A percentile compares a stretch with the other conserved stretches of the same genome.
These are phyloP conservation scores for Aptenodytes forsteri DNA, from an alignment of 2,113 vertebrate species.

Conservation along the genomic window DNA sequence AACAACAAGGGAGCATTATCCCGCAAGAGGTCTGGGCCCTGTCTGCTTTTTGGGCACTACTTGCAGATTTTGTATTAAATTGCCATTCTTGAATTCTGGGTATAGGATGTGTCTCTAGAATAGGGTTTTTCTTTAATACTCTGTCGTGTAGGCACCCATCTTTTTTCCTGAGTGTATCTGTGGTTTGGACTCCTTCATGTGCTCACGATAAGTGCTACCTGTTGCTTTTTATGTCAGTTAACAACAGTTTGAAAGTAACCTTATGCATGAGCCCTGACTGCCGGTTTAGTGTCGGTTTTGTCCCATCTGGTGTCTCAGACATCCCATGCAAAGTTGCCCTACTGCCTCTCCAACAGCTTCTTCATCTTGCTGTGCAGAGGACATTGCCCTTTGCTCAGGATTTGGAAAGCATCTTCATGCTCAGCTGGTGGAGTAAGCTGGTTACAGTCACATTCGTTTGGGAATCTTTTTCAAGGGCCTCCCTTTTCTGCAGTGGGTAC, in stretches of 20 bases:
- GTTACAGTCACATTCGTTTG: background rate
- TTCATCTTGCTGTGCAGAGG: background rate
- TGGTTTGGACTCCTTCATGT: background rate
- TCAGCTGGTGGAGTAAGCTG: background rate
- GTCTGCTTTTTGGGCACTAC: background rate
- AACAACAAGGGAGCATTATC: background rate
- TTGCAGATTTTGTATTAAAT: background rate
- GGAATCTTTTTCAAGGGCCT: background rate
- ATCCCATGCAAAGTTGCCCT: background rate
- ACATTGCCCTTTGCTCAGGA: background rate
- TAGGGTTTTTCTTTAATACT: background rate
- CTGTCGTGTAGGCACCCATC: background rate
- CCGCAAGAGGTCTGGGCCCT: background rate
- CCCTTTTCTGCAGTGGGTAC: background rate
- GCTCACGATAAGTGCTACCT: background rate
- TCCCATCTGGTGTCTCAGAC: background rate
- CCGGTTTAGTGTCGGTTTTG: background rate
- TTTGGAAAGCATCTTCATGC: background rate
- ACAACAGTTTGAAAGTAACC: background rate
- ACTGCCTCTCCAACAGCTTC: background rate
- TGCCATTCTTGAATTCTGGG: background rate
- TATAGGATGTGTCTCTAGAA: background rate
- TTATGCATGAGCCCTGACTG: background rate
- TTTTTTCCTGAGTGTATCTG: background rate
- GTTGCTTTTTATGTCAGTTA: background rate